phyloP scores from a whole-genome alignment of 2,113 vertebrate genomes.

The Ranitomeya variabilis region DNA sequence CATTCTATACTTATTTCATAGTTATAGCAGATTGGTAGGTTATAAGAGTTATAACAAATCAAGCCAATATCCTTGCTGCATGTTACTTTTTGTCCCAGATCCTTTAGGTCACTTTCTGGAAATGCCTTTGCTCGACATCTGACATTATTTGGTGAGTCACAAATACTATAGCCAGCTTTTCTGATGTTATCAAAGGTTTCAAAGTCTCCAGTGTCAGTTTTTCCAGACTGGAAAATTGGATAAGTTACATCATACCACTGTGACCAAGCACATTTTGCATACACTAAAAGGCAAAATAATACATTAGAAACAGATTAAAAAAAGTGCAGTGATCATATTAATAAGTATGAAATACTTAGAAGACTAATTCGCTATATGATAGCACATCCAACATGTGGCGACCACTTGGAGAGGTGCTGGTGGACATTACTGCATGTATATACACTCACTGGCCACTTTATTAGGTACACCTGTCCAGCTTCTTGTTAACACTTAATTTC shows the following conservation, averaged over 20 bases:
- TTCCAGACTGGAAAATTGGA: conserved; percentile 32
- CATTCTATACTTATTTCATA: conserved; percentile 66
- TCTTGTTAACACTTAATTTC: too few species aligned
- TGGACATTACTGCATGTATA: too few species aligned
- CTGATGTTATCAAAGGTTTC: conserved; percentile 68
- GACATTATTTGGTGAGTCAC: neutral
- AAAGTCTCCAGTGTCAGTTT: conserved; percentile 64
- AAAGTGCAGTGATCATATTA: neutral
- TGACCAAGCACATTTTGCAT: conserved; percentile 67
- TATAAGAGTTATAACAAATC: conserved; percentile 68
- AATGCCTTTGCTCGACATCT: conserved; percentile 64
- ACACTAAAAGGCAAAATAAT: conserved; percentile 11
- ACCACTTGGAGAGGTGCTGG: too few species aligned
- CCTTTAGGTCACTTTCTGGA: neutral
- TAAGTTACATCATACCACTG: conserved; percentile 66
- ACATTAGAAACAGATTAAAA: neutral
- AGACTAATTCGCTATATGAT: too few species aligned
- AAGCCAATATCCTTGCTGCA: conserved; percentile 63
- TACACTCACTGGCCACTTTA: too few species aligned
- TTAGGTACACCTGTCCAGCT: too few species aligned
- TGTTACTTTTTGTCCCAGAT: conserved; percentile 65
- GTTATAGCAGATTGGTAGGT: conserved; percentile 65
- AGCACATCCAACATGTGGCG: too few species aligned
- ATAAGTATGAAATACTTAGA: too few species aligned
- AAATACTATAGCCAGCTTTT: conserved; percentile 62